Percentiles rank a stretch among this genome's conserved stretches.
Conservation (phyloP, 2,797 vertebrate genomes). For the Holocentrus rufus region DNA sequence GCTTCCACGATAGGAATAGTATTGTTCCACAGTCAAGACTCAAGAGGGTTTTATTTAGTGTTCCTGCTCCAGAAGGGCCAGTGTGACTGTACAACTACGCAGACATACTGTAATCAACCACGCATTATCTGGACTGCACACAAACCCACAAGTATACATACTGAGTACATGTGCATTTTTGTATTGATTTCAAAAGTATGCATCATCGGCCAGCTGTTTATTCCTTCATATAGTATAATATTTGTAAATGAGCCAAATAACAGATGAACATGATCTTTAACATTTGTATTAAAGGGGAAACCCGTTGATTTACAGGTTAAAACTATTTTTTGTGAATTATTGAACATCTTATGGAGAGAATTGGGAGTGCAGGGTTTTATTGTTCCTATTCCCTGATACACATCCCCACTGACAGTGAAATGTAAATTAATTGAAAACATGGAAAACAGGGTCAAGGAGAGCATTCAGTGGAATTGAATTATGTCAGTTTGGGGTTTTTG, state of each 20-base stretch:
- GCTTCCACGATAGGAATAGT: conserved; percentile 60
- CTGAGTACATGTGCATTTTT: conserved; percentile 37
- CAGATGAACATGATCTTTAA: background rate
- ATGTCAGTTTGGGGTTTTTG: too few species aligned
- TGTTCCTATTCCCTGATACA: background rate
- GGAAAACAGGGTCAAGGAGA: too few species aligned
- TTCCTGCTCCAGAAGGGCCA: conserved; percentile 44
- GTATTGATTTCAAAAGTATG: conserved; percentile 29
- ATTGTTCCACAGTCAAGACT: conserved; percentile 71
- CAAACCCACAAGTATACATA: conserved; percentile 53
- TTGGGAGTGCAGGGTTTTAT: background rate
- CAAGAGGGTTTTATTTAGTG: conserved; percentile 63
- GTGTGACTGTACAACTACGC: conserved; percentile 67
- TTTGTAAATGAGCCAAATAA: conserved; percentile 8
- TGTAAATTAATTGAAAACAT: conserved; percentile 16
- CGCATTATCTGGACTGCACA: conserved; percentile 57
- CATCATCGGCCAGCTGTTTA: conserved; percentile 17
- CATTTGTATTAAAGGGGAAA: conserved; percentile 12
- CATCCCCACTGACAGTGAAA: conserved; percentile 24
- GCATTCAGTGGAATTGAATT: too few species aligned
- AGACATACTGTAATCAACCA: conserved; percentile 68
- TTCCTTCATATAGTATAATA: conserved; percentile 16
- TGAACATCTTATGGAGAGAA: background rate
- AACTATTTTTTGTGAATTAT: background rate
- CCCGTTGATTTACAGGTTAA: background rate